Base-by-base conservation (phyloP, 2,797 vertebrate species). In the Pagetopsis macropterus region DNA sequence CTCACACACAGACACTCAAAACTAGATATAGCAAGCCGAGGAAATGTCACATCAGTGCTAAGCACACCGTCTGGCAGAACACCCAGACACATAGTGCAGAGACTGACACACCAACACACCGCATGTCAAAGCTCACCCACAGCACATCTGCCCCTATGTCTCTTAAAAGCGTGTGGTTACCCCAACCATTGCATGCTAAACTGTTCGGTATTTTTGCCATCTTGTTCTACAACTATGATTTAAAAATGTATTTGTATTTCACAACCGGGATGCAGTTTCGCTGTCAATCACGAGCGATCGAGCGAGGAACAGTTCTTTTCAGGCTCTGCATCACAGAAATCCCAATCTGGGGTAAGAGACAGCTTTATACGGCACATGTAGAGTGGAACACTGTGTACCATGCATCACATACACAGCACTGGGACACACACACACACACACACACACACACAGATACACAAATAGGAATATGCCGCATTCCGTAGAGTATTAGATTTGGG, bases 21-120 rank as follows among this genome's bases (percentile, higher is more conserved):
- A 79, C 81, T 63, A 87, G 67, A 79, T 72, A 57, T 62, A 82
- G 62, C 75, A 78, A 57, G 64, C 78, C 52, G 78, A 69, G 65
- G 61, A 55, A 74, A 79, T 72, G 85, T 82, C 76, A 79, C 64
- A 70, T 76, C 37, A 76, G 77, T 75, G 75, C 78, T 78, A 76
- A 71, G 61, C 74, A 65, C 67, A 31, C 60, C 72, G 65, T 55
- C 44, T 88, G 71, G 72, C 77, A 61, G 44, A 31, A 33, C 73
- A 46, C 49, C 40, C 75, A 78, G 60, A 82, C 77, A 59, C 1
- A 12, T 50, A 23, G 40, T 9, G 37, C 41, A 31, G 6, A 37
- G 33, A 37, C 27, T 27, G 27, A 27, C 27, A 5, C 23, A 27
- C 23, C 23, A 27, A 27, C 33, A 51, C 61, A n/a, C 21, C 19